Evolutionary conservation across 1,140 invertebrate genomes (phyloP), one percentile per base, ranked within the genome.

Genomic region (Drosophila tani): DNA sequence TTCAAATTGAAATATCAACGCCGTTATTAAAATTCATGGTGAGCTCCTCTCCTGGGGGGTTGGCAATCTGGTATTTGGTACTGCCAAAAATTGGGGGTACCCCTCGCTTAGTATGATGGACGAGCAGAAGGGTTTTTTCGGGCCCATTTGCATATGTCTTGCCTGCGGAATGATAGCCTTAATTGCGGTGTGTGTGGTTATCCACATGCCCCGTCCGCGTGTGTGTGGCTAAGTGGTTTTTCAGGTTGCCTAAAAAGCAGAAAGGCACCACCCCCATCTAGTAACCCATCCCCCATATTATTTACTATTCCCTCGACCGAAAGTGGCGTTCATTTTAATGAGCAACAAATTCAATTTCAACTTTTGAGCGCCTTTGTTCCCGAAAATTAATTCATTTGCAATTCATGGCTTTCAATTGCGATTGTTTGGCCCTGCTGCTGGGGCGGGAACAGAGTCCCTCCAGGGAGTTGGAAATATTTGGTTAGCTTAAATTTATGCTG

Each of bases 21-120:
- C 49, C 57, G 59, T 90, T 90, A 90, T 90, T 90, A 90, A 90
- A 90, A 90, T 90, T 90, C 85, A 88, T 88, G 81, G 49, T 69
- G 62, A 62, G 19, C 51, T 17, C 24, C 46, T 24, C 47, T 17
- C 32, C 9, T 6, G 40, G 62, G 38, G 35, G 50, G 21, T n/a
- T 38, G 29, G 38, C 27, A 35, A 40, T 38, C 32, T 55, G 51
- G 51, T 38, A 40, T 55, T 55, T 58, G 24, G 41, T 6, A 17
- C 7, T 58, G 47, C 15, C 41, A 67, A 73, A 75, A 75, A 86
- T 59, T 59, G 8, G 32, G 35, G 7, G 49, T 51, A 38, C 59
- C 40, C 73, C 41, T 29, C 29, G 9, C 50, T 45, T 55, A 62
- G 75, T 24, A 74, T 74, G 73, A 69, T 59, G 55, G 63, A 73